Evolutionary conservation across 2,888 invertebrate genomes (phyloP), one percentile per base, ranked within the genome.

Genomic region (Agriotes lineatus): DNA sequence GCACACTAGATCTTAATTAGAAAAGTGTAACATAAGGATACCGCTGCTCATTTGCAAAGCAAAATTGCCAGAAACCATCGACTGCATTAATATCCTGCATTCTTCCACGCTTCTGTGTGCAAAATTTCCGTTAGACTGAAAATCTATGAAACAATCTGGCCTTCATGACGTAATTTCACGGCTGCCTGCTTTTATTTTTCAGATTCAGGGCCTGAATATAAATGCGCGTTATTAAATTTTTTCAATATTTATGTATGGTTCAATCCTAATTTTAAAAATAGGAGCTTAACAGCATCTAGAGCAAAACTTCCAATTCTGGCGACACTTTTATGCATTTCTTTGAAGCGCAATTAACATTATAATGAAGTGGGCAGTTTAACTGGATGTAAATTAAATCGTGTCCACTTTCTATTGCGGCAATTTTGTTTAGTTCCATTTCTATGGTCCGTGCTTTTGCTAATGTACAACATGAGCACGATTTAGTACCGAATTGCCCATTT

Each of bases 401-500:
- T 0, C 19, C 10, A 48, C 48, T 48, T 48, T 48, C 48, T 48
- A 48, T 12, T 20, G 44, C 18, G 10, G 10, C n/a, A 44, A 44
- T 20, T 10, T 44, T 6, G 16, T 22, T 25, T 48, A 22, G 22
- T 48, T 22, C 20, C 19, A 22, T 48, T 48, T 48, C 12, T 22
- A 48, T 48, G 48, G 19, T 48, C 20, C 12, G 12, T 48, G 48
- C 22, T 48, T 20, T 48, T 48, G 20, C 7, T 48, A 48, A 22
- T 20, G 45, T n/a, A 19, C n/a, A 22, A 25, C 25, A 48, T 12
- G 48, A 48, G 6, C 48, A 48, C 48, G 48, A 48, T 48, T 48
- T 22, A 20, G 9, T 44, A 45, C 25, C 48, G 48, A n/a, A 12
- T 48, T 14, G 22, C 48, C 48, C 22, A 48, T 48, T 48, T 48